Evolutionary conservation across 2,888 invertebrate species (phyloP).

Genomic region (Choristoneura rosaceana): DNA sequence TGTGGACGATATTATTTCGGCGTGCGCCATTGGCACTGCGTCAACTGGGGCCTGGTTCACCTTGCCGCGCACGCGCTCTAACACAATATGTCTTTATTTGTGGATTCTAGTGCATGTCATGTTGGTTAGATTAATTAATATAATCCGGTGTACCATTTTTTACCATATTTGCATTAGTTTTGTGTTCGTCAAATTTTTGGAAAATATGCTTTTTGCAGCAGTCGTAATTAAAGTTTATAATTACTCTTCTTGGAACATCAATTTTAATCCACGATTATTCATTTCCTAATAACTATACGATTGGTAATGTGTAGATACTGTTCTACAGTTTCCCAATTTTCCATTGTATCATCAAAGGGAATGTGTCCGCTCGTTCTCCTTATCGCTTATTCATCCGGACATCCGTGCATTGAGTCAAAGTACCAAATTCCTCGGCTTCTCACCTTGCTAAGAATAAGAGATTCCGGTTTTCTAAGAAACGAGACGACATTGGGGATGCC

Average conservation of each 20-base stretch:
- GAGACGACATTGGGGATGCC: constrained; percentile 51
- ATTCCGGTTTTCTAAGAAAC: constrained; percentile 64
- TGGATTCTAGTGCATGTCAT: constrained; percentile 31
- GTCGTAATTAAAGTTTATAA: background rate
- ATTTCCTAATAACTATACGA: background rate
- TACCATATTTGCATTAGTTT: background rate
- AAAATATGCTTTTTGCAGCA: background rate
- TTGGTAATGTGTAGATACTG: background rate
- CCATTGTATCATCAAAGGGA: background rate
- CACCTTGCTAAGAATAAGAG: constrained; percentile 62
- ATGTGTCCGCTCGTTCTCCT: constrained; percentile 27
- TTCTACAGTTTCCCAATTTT: constrained; percentile 13
- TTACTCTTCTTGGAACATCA: background rate
- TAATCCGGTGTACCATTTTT: background rate
- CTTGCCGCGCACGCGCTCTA: constrained; percentile 59
- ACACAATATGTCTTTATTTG: constrained; percentile 34
- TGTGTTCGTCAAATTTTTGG: background rate
- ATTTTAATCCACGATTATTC: background rate
- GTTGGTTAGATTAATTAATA: background rate
- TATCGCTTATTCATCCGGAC: constrained; percentile 32
- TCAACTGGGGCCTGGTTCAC: constrained; percentile 73
- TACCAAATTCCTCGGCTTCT: constrained; percentile 44
- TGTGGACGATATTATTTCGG: constrained; percentile 59
- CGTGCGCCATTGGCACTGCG: constrained; percentile 69
- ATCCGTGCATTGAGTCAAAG: constrained; percentile 55